Evolutionary conservation across 2,888 invertebrate species (phyloP), one percentile per base, ranked within the genome.

Genomic region (Drosophila putrida): DNA sequence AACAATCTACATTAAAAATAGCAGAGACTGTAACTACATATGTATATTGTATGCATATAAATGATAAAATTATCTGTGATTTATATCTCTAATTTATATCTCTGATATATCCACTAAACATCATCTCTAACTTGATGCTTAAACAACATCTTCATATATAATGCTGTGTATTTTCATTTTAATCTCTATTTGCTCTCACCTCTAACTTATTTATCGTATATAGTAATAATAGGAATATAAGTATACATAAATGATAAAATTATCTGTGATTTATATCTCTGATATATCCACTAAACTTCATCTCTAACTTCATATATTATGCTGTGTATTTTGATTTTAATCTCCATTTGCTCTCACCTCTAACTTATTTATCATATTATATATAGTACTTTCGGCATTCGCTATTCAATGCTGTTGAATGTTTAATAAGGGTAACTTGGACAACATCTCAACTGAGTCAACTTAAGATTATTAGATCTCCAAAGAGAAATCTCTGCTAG

Each of bases 401-500:
- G 8, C 11, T 11, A 25, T 35, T 35, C 20, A n/a, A 15, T 20
- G 20, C 4, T 33, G 20, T 35, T 35, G 11, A 49, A 35, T 33
- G 10, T 33, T 49, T 49, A 6, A 35, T 49, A 4, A 20, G 11
- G 15, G 20, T 8, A 35, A 35, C 49, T 49, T 35, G 3, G 11
- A 10, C 15, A 33, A 11, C 6, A 20, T 11, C 33, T 49, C 33
- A 20, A 20, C 33, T 35, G 20, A 35, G 49, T 35, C 36, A 50
- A 27, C 8, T 13, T 35, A 6, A n/a, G 25, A n/a, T 50, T 36
- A 50, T 50, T 50, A 53, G 39, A 39, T 28, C 46, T 33, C 11
- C 39, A 15, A n/a, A 31, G 20, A 49, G 58, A 4, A 41, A 15
- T 8, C 31, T 20, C 31, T 28, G 25, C 6, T 35, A 43, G 54